These are phyloP conservation scores for Phycodurus eques DNA, from an alignment of 2,113 vertebrate species.

Conservation along the genomic window DNA sequence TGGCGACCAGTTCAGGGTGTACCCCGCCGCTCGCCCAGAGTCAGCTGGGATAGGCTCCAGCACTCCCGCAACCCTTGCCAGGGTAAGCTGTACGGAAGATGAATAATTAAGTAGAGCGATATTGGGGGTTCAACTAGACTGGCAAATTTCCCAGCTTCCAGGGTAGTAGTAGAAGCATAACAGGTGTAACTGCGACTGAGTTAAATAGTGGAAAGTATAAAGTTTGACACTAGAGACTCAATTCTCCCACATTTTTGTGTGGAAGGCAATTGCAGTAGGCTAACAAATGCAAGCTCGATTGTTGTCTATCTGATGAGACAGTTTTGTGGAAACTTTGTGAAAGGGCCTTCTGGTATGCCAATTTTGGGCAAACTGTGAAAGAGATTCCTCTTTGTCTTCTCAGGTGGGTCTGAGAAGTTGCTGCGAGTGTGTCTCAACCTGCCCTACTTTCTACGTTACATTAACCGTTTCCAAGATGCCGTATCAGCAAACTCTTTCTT, in stretches of 20 bases:
- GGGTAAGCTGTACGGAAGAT: no score
- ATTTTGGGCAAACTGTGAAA: neutral
- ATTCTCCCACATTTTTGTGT: no score
- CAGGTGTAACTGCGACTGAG: no score
- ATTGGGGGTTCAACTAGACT: neutral
- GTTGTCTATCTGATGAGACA: neutral
- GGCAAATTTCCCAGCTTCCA: neutral
- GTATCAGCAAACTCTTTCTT: slow-evolving; percentile 97
- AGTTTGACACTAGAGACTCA: no score
- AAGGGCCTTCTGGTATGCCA: neutral
- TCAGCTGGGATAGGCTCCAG: no score
- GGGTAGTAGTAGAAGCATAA: neutral
- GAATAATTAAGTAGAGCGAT: neutral
- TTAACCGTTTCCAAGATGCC: slow-evolving; percentile 99
- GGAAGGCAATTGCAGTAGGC: no score
- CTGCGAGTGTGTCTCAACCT: slow-evolving; percentile 95
- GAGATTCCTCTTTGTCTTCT: neutral
- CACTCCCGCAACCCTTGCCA: no score
- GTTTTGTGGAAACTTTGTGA: neutral
- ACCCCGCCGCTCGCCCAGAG: no score
- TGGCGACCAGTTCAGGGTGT: no score
- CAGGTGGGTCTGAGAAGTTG: slow-evolving; percentile 96
- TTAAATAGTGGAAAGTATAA: no score
- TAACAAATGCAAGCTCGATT: neutral
- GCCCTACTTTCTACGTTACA: slow-evolving; percentile 96